Base-by-base conservation (phyloP, 2,113 vertebrate genomes). In the Larimichthys crocea region DNA sequence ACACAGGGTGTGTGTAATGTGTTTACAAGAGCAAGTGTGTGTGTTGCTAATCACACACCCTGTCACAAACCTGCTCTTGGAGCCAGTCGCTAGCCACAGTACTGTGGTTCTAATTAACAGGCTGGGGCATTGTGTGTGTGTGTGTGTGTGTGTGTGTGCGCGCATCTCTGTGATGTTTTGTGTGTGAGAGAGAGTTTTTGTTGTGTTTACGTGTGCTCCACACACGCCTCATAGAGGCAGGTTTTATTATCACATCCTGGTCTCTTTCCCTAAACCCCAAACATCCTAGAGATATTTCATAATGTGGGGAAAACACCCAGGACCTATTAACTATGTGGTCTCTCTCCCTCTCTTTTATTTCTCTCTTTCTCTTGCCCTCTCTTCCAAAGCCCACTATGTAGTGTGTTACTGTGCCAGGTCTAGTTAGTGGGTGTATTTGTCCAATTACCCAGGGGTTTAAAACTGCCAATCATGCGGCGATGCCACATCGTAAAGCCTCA, bases 1-100 rank as follows among this genome's bases (percentile, higher is more conserved):
- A 74, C 79, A 75, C 82, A 89, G 89, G 88, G 91, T 90, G 89
- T 93, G 88, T 90, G 86, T 88, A 93, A 94, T 74, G 92, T 93
- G 91, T 94, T 94, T 93, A 92, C 91, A 91, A 91, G 91, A 87
- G 78, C 10, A 40, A 86, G 85, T 90, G 89, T 92, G 91, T 93
- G 92, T 91, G 83, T 89, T 89, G 90, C 88, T 93, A 92, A 93
- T 94, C 91, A 88, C 91, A 90, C 89, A 91, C 88, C 82, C 92
- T 89, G 89, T 94, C 89, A 89, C 92, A 94, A 93, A 92, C 91
- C 88, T 89, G 88, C 90, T 87, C 67, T 87, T 73, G 91, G 89
- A 93, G 86, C 89, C 92, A 90, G 87, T 85, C 74, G 31, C 86
- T 68, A 70, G 78, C 89, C 92, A 86, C 92, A 92, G 79, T 71